Evolutionary conservation across 2,797 vertebrate genomes (phyloP).

Genomic region (Protonibea diacanthus): DNA sequence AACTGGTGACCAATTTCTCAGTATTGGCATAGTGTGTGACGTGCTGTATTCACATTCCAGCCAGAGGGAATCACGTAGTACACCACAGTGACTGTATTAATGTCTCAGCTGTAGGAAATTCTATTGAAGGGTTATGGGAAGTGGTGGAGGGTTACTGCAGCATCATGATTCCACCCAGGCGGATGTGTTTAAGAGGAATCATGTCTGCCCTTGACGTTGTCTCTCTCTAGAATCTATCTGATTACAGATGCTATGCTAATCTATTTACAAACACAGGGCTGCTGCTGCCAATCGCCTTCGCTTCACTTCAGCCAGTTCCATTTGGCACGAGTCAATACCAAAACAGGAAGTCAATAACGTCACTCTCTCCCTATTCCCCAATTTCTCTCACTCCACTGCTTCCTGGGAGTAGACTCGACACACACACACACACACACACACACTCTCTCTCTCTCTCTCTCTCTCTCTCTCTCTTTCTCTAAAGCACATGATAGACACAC

Average conservation of each 20-base stretch:
- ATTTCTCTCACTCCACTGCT: constrained; percentile 70
- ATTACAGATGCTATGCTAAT: constrained; percentile 64
- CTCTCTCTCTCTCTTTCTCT: no score
- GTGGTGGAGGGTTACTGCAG: not conserved
- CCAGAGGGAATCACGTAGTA: constrained; percentile 28
- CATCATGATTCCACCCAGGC: constrained; percentile 1
- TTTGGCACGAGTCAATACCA: constrained; percentile 81
- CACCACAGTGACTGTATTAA: constrained; percentile 22
- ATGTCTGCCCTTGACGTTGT: constrained; percentile 6
- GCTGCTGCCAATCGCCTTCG: constrained; percentile 60
- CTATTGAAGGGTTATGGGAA: constrained; percentile 11
- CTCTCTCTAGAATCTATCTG: constrained; percentile 43
- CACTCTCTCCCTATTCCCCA: constrained; percentile 69
- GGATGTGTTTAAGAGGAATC: constrained; percentile 4
- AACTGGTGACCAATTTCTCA: constrained; percentile 27
- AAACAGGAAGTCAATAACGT: constrained; percentile 83
- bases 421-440: constrained; percentile 42
- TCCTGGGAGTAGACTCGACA: constrained; percentile 69
- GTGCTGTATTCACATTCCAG: constrained; percentile 32
- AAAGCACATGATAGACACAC: constrained; percentile 64
- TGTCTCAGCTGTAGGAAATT: constrained; percentile 24
- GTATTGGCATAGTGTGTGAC: constrained; percentile 14
- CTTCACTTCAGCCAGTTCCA: constrained; percentile 66
- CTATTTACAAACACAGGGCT: constrained; percentile 59
- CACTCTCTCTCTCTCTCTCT: no score